A percentile compares a stretch with the other conserved stretches of the same genome.
Conservation (phyloP, 30 jellyfish, hydroid and myxozoan species). For the Turritopsis dohrnii region DNA sequence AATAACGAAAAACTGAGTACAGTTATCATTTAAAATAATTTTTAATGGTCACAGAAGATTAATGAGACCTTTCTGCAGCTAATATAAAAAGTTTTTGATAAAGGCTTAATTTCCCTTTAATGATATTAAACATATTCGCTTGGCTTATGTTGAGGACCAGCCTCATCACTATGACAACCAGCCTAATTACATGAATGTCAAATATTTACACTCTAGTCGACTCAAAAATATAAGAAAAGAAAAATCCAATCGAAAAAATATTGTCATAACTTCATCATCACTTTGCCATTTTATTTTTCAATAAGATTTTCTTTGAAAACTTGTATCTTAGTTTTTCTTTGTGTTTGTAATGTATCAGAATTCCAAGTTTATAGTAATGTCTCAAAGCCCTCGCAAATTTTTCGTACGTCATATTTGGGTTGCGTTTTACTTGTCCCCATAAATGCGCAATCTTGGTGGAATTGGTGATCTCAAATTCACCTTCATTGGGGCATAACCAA, state of each 20-base stretch:
- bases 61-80: no score
- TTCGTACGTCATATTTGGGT: slow-evolving; percentile 73
- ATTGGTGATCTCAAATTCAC: slow-evolving; percentile 66
- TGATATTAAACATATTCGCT: no score
- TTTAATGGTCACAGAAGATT: no score
- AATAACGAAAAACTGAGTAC: no score
- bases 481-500: slow-evolving; percentile 53
- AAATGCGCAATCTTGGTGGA: slow-evolving; percentile 43
- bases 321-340: slow-evolving; percentile 51
- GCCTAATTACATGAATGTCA: neutral
- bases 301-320: slow-evolving; percentile 28
- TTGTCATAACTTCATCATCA: neutral
- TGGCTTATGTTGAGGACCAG: neutral
- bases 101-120: no score
- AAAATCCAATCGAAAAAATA: neutral
- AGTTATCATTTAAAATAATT: no score
- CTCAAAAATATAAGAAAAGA: neutral
- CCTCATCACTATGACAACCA: neutral
- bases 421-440: slow-evolving; percentile 69
- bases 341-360: slow-evolving; percentile 34
- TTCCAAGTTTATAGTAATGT: slow-evolving; percentile 73
- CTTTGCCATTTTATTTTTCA: neutral
- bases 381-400: slow-evolving; percentile 75
- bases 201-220: neutral
- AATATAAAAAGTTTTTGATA: no score